Conservation (phyloP, 2,797 vertebrate genomes). For the Labroides dimidiatus region DNA sequence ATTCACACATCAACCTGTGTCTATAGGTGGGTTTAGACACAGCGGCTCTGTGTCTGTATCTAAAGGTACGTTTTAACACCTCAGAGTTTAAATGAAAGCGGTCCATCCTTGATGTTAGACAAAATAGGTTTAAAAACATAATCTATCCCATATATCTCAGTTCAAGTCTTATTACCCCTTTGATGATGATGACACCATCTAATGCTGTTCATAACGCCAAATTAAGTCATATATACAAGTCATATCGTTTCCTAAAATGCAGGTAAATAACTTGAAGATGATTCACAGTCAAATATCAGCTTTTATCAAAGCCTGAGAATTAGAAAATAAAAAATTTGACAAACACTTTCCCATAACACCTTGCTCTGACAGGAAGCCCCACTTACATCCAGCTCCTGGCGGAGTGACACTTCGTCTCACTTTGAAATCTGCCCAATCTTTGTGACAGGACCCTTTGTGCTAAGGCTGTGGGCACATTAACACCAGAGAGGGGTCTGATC, state of each 20-base stretch:
- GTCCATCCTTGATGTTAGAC: conserved; percentile 5
- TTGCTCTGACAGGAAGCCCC: conserved; percentile 14
- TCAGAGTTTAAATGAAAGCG: conserved; percentile 14
- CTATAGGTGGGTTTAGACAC: no score
- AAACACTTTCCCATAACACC: conserved; percentile 1
- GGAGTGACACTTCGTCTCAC: conserved; percentile 43
- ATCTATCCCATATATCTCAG: no score
- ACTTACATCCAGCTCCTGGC: conserved; percentile 28
- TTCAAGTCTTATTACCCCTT: conserved; percentile 19
- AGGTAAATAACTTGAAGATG: background rate
- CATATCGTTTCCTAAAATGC: background rate
- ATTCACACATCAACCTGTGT: background rate
- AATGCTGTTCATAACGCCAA: background rate
- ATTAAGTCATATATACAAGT: no score
- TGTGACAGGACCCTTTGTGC: conserved; percentile 42
- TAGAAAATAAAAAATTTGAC: background rate
- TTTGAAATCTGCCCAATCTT: conserved; percentile 46
- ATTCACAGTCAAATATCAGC: conserved; percentile 15
- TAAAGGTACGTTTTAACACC: conserved; percentile 17
- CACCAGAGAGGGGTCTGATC: conserved; percentile 58
- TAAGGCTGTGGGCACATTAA: conserved; percentile 63
- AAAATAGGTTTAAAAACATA: no score
- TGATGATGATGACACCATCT: background rate
- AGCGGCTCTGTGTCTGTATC: no score
- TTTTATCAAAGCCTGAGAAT: conserved; percentile 21